Base-by-base conservation (phyloP, 2,797 vertebrate genomes). In the Catostomus latipinnis region DNA sequence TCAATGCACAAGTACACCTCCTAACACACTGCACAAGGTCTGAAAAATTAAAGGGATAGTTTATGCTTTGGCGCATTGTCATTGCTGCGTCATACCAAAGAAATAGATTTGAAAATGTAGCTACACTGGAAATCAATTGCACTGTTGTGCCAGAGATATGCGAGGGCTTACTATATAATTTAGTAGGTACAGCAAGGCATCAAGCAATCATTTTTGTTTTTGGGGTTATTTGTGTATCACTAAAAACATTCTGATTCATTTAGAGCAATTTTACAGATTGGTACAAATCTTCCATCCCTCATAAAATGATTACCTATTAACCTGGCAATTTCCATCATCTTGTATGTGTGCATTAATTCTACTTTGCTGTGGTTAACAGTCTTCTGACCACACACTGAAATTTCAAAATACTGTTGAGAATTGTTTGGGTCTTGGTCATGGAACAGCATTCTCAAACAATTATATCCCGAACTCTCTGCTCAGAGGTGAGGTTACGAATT, bases 1-100 rank as follows among this genome's bases (percentile, higher is more conserved):
- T 48, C 58, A 60, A 52, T 77, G 43, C 49, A 22, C 22, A 22
- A 3, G 22, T 22, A 18, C 16, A 16, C 63, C 16, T 57, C 8
- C 71, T 22, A 22, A 22, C 22, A 22, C 22, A 22, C 22, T 22
- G 12, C 34, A 67, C 45, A 63, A 43, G 46, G 43, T 52, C 18
- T 46, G 8, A 11, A 9, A 70, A 69, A 68, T 65, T 2, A 48
- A 22, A 22, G 22, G 22, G 56, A 88, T 84, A 71, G 16, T 22
- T 22, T 22, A 18, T 18, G 16, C 16, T 18, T 18, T 18, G 16
- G 16, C 16, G 16, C 16, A 18, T 18, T 18, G 16, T 18, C 16
- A 18, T 18, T 18, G 16, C 16, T 18, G 16, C 16, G 16, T 18
- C 16, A 18, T 18, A 18, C 16, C 16, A 18, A 18, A 18, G 16